Evolutionary conservation across 2,113 vertebrate genomes (phyloP).

Genomic region (Ptychochromis oligacanthus): DNA sequence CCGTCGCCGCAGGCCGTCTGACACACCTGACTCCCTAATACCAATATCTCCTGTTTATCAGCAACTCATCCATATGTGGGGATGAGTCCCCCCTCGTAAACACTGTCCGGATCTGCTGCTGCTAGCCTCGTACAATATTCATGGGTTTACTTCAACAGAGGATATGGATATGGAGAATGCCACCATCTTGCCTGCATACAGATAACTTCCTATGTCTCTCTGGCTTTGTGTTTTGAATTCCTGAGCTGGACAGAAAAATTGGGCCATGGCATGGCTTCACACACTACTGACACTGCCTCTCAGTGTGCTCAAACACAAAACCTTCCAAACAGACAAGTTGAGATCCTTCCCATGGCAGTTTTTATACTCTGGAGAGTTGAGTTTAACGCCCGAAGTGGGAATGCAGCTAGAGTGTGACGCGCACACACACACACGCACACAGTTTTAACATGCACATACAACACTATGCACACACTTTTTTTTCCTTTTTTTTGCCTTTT

Average conservation of each 20-base stretch:
- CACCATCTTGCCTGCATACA: constrained; percentile 26
- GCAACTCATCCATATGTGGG: constrained; percentile 56
- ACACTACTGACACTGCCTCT: constrained; percentile 20
- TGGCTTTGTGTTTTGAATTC: constrained; percentile 27
- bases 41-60: constrained; percentile 55
- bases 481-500: background rate
- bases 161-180: constrained; percentile 30
- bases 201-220: constrained; percentile 18
- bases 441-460: background rate
- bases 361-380: constrained; percentile 43
- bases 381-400: constrained; percentile 32
- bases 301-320: constrained; percentile 6
- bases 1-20: constrained; percentile 22
- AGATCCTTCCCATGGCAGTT: constrained; percentile 12
- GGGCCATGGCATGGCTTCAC: constrained; percentile 47
- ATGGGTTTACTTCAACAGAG: constrained; percentile 38
- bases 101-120: constrained; percentile 29
- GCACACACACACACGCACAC: background rate
- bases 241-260: constrained; percentile 39
- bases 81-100: constrained; percentile 46
- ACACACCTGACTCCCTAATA: constrained; percentile 45
- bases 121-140: constrained; percentile 64
- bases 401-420: constrained; percentile 1
- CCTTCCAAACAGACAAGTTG: constrained; percentile 9
- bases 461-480: background rate